Conservation (phyloP, 1,140 invertebrate genomes). For the Prorops nasuta region DNA sequence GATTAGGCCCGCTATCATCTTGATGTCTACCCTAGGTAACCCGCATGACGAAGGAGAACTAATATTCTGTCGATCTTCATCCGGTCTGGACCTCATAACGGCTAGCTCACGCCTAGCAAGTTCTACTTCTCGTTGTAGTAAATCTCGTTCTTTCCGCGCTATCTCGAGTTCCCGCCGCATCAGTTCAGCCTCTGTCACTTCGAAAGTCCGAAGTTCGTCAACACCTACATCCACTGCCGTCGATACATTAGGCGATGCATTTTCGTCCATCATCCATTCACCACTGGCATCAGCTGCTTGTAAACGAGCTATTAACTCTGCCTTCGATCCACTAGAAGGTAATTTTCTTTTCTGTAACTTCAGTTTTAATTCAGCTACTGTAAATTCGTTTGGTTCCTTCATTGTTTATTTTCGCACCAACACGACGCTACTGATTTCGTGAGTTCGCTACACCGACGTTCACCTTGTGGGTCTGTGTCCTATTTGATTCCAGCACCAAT, state of each 20-base stretch:
- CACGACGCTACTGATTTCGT: too few relatives aligned
- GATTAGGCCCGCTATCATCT: neutral
- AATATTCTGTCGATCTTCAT: neutral
- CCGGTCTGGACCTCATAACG: neutral
- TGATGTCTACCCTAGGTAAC: neutral
- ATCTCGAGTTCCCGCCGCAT: neutral
- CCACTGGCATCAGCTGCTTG: neutral
- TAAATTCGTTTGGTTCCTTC: conserved; percentile 1
- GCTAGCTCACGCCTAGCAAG: neutral
- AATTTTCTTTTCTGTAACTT: conserved; percentile 1
- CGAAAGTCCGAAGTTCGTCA: neutral
- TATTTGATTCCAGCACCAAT: too few relatives aligned
- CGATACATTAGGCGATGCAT: neutral
- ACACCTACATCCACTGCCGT: neutral
- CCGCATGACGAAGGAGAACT: too few relatives aligned
- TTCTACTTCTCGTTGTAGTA: neutral
- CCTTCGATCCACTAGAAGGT: neutral
- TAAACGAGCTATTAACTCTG: neutral
- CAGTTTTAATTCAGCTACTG: neutral
- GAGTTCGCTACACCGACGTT: too few relatives aligned
- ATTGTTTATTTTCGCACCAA: too few relatives aligned
- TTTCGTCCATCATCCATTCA: neutral
- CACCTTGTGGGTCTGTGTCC: too few relatives aligned
- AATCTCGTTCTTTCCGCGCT: neutral
- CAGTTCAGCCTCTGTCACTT: too few relatives aligned